Evolutionary conservation across 1,140 invertebrate genomes (phyloP), one percentile per base, ranked within the genome.

Genomic region (Papilio polytes): DNA sequence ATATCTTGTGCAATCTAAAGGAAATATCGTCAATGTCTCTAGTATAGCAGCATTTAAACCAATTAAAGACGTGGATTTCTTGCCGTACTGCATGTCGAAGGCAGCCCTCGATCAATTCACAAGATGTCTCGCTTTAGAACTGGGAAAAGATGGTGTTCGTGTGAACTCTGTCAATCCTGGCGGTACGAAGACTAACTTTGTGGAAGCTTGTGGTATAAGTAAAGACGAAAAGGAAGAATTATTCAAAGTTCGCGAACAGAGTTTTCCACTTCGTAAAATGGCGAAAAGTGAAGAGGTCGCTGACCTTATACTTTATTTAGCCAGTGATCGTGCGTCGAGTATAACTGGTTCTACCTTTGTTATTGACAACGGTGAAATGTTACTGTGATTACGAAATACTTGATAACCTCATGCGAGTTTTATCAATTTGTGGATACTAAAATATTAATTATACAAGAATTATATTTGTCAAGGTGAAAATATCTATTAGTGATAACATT

Each of bases 261-360:
- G 3, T 79, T 31, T 73, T 78, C 77, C 77, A 15, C 59, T 78
- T 41, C 77, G 56, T 31, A 94, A 94, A 90, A 86, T 91, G 82
- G 90, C 86, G 20, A 85, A 92, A 88, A 91, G 88, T 85, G 89
- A 90, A 80, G 98, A 99, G 95, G 97, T 98, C 3, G 98, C 98
- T 10, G 96, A 96, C 81, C 95, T 97, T 3, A 98, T 99, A 87
- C 96, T 97, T 72, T 98, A 98, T 95, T 93, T 99, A 53, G 98
- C 98, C 2, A 98, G 97, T 73, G 96, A 97, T 85, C 96, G 96
- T 83, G 96, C 98, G 31, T 97, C 96, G 78, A 98, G 98, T 90
- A 98, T 98, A 56, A 98, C 98, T 51, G 98, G 98, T 20, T 96
- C 96, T 63, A 96, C 96, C 78, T 85, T 98, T 74, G 96, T 97